Evolutionary conservation across 2,113 vertebrate species (phyloP).

Genomic region (Neofelis nebulosa): DNA sequence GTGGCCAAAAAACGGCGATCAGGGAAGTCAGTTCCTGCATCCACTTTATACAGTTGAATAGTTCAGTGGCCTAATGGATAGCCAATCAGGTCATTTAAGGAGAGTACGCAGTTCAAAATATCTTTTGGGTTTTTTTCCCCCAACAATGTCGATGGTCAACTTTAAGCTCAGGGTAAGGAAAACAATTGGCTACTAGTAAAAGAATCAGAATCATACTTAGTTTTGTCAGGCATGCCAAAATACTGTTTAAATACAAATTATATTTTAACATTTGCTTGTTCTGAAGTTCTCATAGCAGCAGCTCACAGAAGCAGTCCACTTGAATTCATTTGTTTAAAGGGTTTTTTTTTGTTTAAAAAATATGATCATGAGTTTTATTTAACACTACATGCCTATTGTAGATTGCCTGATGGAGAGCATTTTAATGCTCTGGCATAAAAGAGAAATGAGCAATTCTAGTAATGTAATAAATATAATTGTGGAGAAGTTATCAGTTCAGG

Average conservation of each 20-base stretch:
- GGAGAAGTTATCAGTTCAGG: neutral
- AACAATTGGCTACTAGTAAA: neutral
- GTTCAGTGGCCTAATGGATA: neutral
- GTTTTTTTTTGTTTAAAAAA: constrained; percentile 29
- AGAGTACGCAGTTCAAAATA: neutral
- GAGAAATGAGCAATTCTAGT: neutral
- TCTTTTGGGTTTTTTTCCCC: neutral
- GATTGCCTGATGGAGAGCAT: neutral
- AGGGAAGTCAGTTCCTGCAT: neutral
- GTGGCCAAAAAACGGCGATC: neutral
- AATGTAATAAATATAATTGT: neutral
- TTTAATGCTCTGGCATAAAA: neutral
- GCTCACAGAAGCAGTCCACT: neutral
- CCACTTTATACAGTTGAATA: neutral
- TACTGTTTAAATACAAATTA: constrained; percentile 35
- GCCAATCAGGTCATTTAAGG: neutral
- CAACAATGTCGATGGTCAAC: neutral
- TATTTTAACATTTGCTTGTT: neutral
- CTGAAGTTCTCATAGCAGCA: neutral
- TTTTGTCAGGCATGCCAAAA: neutral
- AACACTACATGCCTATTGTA: neutral
- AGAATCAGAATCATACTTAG: neutral
- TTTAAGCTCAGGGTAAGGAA: constrained; percentile 5
- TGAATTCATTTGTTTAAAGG: neutral
- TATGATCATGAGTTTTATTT: neutral